Percentiles rank a stretch among this genome's conserved stretches.
Evolutionary conservation across 1,140 invertebrate species (phyloP).

Genomic region (Panagrolaimus sp.): DNA sequence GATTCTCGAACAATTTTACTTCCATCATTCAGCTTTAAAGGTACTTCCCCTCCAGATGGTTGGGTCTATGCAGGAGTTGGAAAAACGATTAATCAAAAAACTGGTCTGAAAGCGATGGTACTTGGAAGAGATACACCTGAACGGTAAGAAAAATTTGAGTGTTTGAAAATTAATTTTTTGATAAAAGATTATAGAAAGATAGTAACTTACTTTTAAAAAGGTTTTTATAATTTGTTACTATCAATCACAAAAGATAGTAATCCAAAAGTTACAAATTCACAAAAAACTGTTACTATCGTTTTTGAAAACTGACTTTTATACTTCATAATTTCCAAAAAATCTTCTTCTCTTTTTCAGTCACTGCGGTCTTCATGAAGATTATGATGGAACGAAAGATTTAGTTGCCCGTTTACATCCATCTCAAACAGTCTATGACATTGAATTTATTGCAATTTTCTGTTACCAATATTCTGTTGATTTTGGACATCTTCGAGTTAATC

Average conservation of each 20-base stretch:
- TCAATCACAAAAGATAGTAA: no score
- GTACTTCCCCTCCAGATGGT: conserved; percentile 45
- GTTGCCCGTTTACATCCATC: conserved; percentile 28
- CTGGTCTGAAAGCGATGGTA: conserved; percentile 43
- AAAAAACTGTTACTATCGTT: no score
- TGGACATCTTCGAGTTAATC: conserved; percentile 32
- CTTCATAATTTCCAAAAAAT: no score
- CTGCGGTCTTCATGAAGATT: conserved; percentile 42
- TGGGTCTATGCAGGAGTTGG: conserved; percentile 44
- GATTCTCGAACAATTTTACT: conserved; percentile 36
- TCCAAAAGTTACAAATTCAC: no score
- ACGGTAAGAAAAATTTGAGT: no score
- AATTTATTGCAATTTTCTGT: conserved; percentile 44
- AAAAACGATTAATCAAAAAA: conserved; percentile 30
- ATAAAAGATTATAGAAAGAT: no score
- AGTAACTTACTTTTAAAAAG: no score
- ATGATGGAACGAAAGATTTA: conserved; percentile 30
- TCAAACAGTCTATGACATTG: conserved; percentile 43
- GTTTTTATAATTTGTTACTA: no score
- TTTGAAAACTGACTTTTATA: no score
- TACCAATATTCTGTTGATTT: conserved; percentile 45
- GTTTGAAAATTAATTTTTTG: no score
- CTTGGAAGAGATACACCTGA: conserved; percentile 24
- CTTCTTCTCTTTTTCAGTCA: conserved; percentile 21
- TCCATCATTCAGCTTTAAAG: conserved; percentile 36